Evolutionary conservation across 2,797 vertebrate genomes (phyloP).

Genomic region (Podargus strigoides): DNA sequence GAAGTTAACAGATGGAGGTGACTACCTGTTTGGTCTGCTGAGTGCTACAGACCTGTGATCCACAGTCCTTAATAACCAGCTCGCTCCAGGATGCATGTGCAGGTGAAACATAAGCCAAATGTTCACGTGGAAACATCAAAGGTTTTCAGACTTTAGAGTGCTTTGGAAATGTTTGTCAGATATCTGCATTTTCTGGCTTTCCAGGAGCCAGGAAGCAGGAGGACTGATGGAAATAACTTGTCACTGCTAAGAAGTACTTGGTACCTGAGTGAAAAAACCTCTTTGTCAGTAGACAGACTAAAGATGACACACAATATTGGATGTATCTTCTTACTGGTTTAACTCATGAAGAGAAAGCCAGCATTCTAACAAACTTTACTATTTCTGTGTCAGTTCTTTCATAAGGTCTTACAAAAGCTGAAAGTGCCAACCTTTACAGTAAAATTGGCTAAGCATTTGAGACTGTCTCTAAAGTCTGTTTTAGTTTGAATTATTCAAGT

Average conservation of each 20-base stretch:
- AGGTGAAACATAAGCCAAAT: background rate
- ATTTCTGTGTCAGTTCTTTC: background rate
- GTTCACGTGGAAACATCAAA: background rate
- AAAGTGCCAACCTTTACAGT: background rate
- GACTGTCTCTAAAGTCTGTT: background rate
- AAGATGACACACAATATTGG: background rate
- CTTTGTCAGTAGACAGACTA: background rate
- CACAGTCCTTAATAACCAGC: background rate
- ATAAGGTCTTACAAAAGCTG: background rate
- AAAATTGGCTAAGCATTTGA: background rate
- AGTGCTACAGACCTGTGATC: accelerated
- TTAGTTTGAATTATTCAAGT: background rate
- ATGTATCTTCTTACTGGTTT: background rate
- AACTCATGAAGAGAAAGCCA: background rate
- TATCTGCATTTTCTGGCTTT: background rate
- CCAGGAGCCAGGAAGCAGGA: background rate
- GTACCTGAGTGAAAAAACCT: background rate
- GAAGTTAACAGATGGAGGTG: background rate
- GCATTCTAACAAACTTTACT: background rate
- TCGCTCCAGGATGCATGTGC: accelerated
- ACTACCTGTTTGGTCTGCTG: background rate
- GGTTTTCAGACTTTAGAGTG: accelerated
- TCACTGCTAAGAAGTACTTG: background rate
- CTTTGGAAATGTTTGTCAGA: background rate
- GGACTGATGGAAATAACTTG: background rate